Base-by-base conservation (phyloP, 2,888 invertebrate species). In the Branchinecta sandiegonensis region DNA sequence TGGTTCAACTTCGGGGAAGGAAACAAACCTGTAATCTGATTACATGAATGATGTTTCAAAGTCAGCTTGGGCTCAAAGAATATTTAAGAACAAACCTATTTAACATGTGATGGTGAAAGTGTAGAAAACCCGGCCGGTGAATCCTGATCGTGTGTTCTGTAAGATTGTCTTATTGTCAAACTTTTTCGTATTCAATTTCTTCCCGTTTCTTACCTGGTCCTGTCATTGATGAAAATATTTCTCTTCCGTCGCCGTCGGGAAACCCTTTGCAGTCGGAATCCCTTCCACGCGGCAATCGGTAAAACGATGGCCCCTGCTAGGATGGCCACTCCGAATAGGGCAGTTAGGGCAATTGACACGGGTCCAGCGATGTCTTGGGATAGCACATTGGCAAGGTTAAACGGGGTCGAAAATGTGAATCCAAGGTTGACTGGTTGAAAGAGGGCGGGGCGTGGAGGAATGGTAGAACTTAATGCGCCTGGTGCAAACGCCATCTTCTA, bases 381-480 rank as follows among this genome's bases (percentile, higher is more conserved):
- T 48, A 69, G 50, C 10, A 65, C 64, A 56, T 69, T 69, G n/a
- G 67, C 69, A 37, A 68, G 48, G 12, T 69, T 68, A 46, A 65
- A 69, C 17, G 69, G 69, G 11, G 69, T 69, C n/a, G 69, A 56
- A 37, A 69, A 68, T 65, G 67, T 67, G n/a, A 69, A 65, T 66
- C 69, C 69, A 13, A 69, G 56, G 46, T 69, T 67, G 46, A 69
- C 47, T 4, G 69, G 69, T 47, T 69, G 69, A 46, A 66, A 68
- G 47, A 66, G 48, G 9, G 47, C 47, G n/a, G 47, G 63, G 8
- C 63, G 63, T 56, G 63, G 63, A 9, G 23, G 23, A 1, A 56
- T 37, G 37, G 37, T 37, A 37, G 37, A 37, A 37, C 37, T 37
- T 37, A 37, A 37, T 5, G 37, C 37, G 37, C 37, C 37, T 37